These are phyloP conservation scores for Cettia cetti DNA, from an alignment of 2,113 vertebrate species.

Conservation along the genomic window DNA sequence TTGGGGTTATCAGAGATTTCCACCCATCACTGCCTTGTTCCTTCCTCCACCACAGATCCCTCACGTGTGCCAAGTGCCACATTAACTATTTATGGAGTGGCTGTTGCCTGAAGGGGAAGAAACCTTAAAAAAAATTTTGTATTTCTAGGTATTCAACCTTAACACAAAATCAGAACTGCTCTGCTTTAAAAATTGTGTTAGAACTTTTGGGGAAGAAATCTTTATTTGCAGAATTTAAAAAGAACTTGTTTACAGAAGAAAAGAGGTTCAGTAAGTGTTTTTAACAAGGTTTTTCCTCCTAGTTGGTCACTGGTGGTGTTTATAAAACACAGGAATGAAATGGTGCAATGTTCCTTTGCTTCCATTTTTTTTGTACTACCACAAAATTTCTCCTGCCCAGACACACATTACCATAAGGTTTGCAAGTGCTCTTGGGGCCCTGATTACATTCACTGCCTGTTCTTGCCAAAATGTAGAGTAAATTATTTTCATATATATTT, in stretches of 20 bases:
- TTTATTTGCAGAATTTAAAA: not conserved
- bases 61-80: not conserved
- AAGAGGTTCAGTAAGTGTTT: not conserved
- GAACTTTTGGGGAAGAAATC: not conserved
- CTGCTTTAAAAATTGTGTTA: not conserved
- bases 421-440: not conserved
- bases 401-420: not conserved
- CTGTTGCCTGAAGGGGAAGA: not conserved
- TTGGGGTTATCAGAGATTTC: not conserved
- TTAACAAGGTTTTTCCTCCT: not conserved
- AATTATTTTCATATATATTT: slow-evolving; percentile 4
- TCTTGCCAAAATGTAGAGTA: not conserved
- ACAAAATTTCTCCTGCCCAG: not conserved
- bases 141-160: not conserved
- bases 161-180: not conserved
- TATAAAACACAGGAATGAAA: not conserved
- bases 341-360: not conserved
- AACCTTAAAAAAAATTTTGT: not conserved
- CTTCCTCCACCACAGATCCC: not conserved
- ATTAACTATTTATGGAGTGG: not conserved
- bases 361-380: not conserved
- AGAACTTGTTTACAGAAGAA: not conserved
- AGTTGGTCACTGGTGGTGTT: not conserved
- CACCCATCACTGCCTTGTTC: slow-evolving; percentile 24
- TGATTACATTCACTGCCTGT: not conserved